These are phyloP conservation scores for Istiophorus platypterus DNA, from an alignment of 2,113 vertebrate species.

Conservation along the genomic window DNA sequence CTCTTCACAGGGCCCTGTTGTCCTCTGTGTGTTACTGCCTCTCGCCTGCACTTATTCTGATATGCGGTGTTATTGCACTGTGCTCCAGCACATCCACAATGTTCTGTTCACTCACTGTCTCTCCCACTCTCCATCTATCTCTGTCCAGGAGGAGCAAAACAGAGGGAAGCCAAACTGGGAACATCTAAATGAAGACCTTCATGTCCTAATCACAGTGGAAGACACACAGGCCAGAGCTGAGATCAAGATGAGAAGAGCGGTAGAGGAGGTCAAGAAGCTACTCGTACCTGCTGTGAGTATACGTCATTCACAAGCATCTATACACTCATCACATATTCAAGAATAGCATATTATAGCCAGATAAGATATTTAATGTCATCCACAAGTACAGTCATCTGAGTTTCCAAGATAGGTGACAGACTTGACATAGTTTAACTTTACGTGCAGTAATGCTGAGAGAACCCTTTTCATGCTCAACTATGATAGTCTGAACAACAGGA, in stretches of 20 bases:
- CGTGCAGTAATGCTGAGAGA: conserved; percentile 11
- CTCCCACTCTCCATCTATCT: conserved; percentile 23
- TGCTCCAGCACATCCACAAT: conserved; percentile 61
- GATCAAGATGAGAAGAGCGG: conserved; percentile 88
- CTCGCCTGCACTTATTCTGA: conserved; percentile 53
- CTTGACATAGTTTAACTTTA: not conserved
- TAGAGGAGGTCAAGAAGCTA: conserved; percentile 90
- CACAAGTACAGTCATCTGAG: not conserved
- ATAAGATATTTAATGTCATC: conserved; percentile 10
- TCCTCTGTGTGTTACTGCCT: conserved; percentile 65
- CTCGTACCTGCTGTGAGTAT: conserved; percentile 88
- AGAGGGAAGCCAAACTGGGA: conserved; percentile 90
- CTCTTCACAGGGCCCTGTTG: conserved; percentile 45
- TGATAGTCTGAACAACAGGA: conserved; percentile 35
- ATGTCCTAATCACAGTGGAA: conserved; percentile 89
- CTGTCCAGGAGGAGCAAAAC: conserved; percentile 88
- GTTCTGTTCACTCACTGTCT: conserved; percentile 60
- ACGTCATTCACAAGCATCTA: not conserved
- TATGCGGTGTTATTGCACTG: conserved; percentile 44
- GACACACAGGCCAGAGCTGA: conserved; percentile 87
- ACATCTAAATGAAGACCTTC: conserved; percentile 88
- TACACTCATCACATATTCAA: not conserved
- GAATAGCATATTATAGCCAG: not conserved
- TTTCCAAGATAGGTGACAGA: not conserved
- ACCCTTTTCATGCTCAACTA: conserved; percentile 13